Conservation (phyloP, 2,113 vertebrate species). For the Lepidothrix coronata region DNA sequence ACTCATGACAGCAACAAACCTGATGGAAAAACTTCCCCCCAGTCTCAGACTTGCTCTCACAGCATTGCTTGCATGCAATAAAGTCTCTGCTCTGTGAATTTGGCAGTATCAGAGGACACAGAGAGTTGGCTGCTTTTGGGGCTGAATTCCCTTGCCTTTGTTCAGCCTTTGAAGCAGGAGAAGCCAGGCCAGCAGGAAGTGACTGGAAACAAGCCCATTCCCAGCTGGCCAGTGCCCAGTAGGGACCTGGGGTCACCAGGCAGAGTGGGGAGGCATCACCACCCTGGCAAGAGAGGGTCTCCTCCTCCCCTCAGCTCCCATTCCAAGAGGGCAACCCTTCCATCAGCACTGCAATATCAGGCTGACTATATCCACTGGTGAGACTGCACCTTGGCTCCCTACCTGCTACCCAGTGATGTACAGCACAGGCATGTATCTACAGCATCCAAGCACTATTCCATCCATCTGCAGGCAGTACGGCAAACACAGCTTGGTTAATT, state of each 20-base stretch:
- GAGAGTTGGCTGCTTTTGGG: background rate
- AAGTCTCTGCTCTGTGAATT: background rate
- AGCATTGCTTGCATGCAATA: background rate
- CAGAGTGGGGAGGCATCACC: background rate
- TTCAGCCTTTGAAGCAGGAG: background rate
- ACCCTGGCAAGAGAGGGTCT: background rate
- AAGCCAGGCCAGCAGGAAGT: background rate
- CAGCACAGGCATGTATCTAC: fast-evolving
- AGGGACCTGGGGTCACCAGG: background rate
- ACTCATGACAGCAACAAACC: background rate
- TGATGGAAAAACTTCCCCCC: background rate
- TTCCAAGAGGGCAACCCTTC: fast-evolving
- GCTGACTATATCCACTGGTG: background rate
- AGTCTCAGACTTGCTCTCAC: background rate
- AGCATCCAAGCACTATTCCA: background rate
- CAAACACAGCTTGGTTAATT: background rate
- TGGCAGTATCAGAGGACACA: fast-evolving
- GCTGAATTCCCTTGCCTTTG: background rate
- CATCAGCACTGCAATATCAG: background rate
- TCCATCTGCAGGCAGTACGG: background rate
- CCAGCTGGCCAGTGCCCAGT: background rate
- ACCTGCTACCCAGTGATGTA: background rate
- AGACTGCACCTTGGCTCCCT: background rate
- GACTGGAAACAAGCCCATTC: background rate
- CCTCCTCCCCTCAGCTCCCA: fast-evolving